These are phyloP conservation scores for Subacronicta megacephala DNA, from an alignment of 2,888 invertebrate species.

Conservation along the genomic window DNA sequence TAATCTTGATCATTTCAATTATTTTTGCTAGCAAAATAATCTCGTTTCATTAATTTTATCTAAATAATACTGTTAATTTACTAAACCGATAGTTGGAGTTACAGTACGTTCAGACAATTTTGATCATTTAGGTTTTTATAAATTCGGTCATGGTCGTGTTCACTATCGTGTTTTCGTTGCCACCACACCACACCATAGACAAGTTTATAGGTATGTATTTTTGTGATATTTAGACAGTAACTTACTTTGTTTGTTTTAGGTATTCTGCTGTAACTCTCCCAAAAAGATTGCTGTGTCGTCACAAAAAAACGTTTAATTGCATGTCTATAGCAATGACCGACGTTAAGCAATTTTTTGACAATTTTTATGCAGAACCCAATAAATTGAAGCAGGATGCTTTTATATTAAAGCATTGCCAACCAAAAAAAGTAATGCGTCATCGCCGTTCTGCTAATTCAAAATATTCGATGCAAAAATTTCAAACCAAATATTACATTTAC, in stretches of 20 bases:
- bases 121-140: slow-evolving; percentile 1
- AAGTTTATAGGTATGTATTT: no score
- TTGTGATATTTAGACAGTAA: background rate
- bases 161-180: slow-evolving; percentile 1
- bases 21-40: no score
- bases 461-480: slow-evolving; percentile 25
- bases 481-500: slow-evolving; percentile 32
- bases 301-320: slow-evolving; percentile 7
- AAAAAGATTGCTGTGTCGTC: slow-evolving; percentile 22
- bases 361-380: slow-evolving; percentile 18
- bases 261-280: slow-evolving; percentile 23
- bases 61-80: slow-evolving; percentile 1
- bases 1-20: no score
- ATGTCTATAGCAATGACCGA: slow-evolving; percentile 8
- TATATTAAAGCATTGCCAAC: slow-evolving; percentile 21
- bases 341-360: slow-evolving; percentile 2
- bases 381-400: slow-evolving; percentile 14
- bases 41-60: no score
- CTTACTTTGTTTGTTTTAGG: slow-evolving; percentile 7
- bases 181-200: no score
- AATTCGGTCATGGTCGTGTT: slow-evolving; percentile 4
- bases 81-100: slow-evolving; percentile 8
- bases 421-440: slow-evolving; percentile 3
- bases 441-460: slow-evolving; percentile 17
- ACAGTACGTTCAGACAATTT: slow-evolving; percentile 2